Percentiles rank a stretch among this genome's conserved stretches.
phyloP scores from a whole-genome alignment of 2,113 vertebrate genomes.

The Protobothrops mucrosquamatus region DNA sequence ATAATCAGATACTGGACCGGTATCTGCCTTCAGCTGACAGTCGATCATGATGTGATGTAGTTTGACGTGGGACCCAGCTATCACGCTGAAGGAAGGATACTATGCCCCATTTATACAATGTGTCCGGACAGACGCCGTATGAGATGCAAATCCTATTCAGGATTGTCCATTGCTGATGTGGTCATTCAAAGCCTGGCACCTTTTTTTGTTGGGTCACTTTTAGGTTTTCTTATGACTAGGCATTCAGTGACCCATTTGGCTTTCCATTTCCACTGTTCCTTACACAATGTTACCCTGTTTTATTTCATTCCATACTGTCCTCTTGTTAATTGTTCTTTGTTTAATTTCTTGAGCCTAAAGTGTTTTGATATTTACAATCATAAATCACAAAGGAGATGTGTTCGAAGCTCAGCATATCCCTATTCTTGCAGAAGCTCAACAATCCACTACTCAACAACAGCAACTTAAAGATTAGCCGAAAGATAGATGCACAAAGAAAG shows the following conservation, averaged over 20 bases:
- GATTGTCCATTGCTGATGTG: not conserved
- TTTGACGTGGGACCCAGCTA: not conserved
- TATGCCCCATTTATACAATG: not conserved
- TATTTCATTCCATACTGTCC: not conserved
- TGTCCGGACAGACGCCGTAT: accelerated
- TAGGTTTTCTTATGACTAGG: not conserved
- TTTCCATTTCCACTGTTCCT: not conserved
- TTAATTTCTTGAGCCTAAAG: not conserved
- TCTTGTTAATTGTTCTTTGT: not conserved
- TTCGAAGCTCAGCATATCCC: not conserved
- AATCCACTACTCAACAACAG: not conserved
- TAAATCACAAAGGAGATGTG: not conserved
- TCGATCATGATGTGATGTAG: not conserved
- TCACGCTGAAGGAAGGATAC: not conserved
- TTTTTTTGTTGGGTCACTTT: not conserved
- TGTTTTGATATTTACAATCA: not conserved
- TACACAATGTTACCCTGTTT: not conserved
- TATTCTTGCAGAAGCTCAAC: not conserved
- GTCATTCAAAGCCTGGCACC: not conserved
- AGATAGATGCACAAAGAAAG: not conserved
- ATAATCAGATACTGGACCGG: too few relatives aligned
- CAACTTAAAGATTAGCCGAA: not conserved
- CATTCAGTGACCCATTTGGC: not conserved
- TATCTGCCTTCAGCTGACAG: too few relatives aligned
- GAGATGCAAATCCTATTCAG: not conserved